Conservation (phyloP, 2,888 invertebrate genomes). For the Phragmatobia fuliginosa region DNA sequence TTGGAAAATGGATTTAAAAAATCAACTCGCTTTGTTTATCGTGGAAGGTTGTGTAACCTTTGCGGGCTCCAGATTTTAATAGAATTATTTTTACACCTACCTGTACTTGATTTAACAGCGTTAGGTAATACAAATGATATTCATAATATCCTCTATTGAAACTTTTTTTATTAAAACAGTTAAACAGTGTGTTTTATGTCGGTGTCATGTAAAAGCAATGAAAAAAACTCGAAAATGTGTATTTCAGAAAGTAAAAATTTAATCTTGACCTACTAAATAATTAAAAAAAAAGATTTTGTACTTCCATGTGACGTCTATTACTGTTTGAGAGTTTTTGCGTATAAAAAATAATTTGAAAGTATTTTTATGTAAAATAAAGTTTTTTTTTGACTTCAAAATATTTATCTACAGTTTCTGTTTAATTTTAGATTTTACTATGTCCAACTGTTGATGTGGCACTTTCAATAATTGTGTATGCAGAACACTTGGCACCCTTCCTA, state of each 20-base stretch:
- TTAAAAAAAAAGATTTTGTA: background rate
- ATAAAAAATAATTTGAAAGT: too few species aligned
- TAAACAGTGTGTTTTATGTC: background rate
- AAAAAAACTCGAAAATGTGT: constrained; percentile 3
- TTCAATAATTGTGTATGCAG: background rate
- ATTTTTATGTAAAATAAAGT: background rate
- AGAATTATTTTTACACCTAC: background rate
- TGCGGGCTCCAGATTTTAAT: background rate
- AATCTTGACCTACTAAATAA: background rate
- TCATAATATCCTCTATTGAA: background rate
- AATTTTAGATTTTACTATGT: background rate
- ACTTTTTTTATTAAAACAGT: background rate
- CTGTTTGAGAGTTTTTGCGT: too few species aligned
- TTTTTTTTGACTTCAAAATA: background rate
- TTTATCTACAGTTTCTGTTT: background rate
- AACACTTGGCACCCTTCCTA: background rate
- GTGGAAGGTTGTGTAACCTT: background rate
- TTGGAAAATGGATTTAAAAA: constrained; percentile 7
- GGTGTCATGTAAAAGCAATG: background rate
- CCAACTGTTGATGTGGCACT: background rate
- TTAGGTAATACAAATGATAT: background rate
- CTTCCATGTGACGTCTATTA: too few species aligned
- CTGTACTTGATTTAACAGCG: background rate
- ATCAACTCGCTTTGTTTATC: constrained; percentile 8
- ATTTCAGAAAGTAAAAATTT: background rate